Conservation (phyloP, 2,888 invertebrate genomes). For the Ephialtes manifestator region DNA sequence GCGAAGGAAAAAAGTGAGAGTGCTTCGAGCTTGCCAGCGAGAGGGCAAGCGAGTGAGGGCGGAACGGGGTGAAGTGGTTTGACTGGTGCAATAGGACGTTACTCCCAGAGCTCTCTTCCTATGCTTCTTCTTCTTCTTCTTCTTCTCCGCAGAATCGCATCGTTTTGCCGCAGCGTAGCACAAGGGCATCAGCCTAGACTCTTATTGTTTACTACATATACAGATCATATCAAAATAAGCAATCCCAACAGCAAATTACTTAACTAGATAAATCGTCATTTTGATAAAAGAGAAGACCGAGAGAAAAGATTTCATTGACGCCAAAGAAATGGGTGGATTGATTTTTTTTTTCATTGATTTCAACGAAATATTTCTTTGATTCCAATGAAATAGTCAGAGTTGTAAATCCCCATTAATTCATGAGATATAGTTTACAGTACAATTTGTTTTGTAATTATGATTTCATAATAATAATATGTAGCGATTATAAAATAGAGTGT, state of each 20-base stretch:
- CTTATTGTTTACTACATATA: not conserved
- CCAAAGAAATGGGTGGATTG: too few relatives aligned
- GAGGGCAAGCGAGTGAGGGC: conserved; percentile 60
- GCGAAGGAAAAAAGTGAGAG: conserved; percentile 52
- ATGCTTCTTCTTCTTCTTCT: conserved; percentile 46
- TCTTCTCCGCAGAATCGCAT: conserved; percentile 38
- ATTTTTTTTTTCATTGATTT: too few relatives aligned
- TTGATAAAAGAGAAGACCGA: not conserved
- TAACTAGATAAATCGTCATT: not conserved
- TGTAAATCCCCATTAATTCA: too few relatives aligned
- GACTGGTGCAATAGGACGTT: conserved; percentile 83
- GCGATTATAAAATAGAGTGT: too few relatives aligned
- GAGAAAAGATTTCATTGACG: too few relatives aligned
- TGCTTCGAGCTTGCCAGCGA: conserved; percentile 23
- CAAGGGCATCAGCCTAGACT: conserved; percentile 24
- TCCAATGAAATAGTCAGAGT: too few relatives aligned
- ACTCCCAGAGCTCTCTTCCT: conserved; percentile 72
- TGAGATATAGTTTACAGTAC: too few relatives aligned
- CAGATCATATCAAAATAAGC: not conserved
- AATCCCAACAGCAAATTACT: not conserved
- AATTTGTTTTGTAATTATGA: too few relatives aligned
- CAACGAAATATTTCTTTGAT: too few relatives aligned
- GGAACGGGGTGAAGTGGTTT: conserved; percentile 75
- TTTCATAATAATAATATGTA: too few relatives aligned
- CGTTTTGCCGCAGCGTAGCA: conserved; percentile 35